Evolutionary conservation across 1,140 invertebrate species (phyloP), one percentile per base, ranked within the genome.

Genomic region (Sycophaga agraensis): DNA sequence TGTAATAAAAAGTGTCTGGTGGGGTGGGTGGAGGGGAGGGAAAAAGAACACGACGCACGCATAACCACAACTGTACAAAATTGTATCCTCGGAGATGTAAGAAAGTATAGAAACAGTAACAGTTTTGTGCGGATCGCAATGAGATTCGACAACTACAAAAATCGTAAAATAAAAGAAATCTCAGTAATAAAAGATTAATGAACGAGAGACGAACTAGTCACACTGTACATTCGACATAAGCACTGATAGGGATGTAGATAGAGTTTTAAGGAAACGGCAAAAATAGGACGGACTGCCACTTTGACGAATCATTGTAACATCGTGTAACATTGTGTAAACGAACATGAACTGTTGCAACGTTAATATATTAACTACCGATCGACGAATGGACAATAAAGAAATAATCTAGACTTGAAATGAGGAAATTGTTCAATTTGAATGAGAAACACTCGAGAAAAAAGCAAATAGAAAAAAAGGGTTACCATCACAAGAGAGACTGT

Each of bases 361-460:
- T 19, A 4, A 21, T 35, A 49, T 45, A 24, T 35, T 37, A n/a
- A 2, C 21, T 49, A 39, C 6, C n/a, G 16, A 42, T 56, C 60
- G 59, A 62, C 51, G 35, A 62, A 31, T 56, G 60, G 60, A 62
- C 60, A 62, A 62, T 62, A 62, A 62, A 62, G 11, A 34, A 39
- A 66, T 55, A 63, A 61, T 42, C 11, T 31, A 28, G 22, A 66
- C 49, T 39, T 58, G 54, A 64, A 64, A 51, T 58, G 66, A 69
- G 48, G 58, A 53, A 65, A 59, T 40, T 55, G 60, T 57, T 50
- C 6, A 35, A 48, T 11, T 4, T 45, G 11, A 26, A 43, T 4
- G 1, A 3, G 7, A 40, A 21, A 51, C 2, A 35, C 11, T 16
- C 17, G 9, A 37, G 67, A 65, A 63, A 65, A 63, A 65, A 66